Evolutionary conservation across 2,797 vertebrate species (phyloP).

Genomic region (Dicrostonyx torquatus): DNA sequence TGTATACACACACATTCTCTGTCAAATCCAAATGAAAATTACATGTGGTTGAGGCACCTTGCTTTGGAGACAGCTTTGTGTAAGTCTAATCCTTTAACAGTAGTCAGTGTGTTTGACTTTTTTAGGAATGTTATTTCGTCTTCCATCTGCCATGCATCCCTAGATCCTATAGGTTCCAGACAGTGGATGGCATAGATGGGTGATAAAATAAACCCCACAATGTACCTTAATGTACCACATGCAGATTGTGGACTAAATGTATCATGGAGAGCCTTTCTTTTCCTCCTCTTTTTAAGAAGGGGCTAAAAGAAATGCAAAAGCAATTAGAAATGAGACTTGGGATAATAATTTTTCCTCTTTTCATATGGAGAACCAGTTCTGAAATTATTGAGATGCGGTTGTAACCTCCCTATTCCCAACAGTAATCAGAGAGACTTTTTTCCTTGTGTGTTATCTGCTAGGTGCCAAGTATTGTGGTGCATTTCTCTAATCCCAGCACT

Average conservation of each 20-base stretch:
- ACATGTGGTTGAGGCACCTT: background rate
- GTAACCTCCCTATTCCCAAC: background rate
- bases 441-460: background rate
- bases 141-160: background rate
- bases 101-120: background rate
- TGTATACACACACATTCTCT: background rate
- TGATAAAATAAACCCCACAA: background rate
- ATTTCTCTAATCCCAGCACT: background rate
- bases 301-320: background rate
- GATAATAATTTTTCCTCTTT: background rate
- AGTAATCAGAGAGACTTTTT: background rate
- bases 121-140: background rate
- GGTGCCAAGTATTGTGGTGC: background rate
- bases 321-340: background rate
- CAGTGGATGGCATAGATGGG: background rate
- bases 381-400: constrained; percentile 30
- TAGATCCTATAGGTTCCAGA: background rate
- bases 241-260: background rate
- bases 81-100: background rate
- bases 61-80: background rate
- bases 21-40: background rate
- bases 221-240: background rate
- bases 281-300: constrained; percentile 17
- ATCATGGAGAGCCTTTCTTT: constrained; percentile 15
- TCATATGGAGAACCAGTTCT: background rate